phyloP scores from a whole-genome alignment of 2,797 vertebrate species.

The Mustela erminea region DNA sequence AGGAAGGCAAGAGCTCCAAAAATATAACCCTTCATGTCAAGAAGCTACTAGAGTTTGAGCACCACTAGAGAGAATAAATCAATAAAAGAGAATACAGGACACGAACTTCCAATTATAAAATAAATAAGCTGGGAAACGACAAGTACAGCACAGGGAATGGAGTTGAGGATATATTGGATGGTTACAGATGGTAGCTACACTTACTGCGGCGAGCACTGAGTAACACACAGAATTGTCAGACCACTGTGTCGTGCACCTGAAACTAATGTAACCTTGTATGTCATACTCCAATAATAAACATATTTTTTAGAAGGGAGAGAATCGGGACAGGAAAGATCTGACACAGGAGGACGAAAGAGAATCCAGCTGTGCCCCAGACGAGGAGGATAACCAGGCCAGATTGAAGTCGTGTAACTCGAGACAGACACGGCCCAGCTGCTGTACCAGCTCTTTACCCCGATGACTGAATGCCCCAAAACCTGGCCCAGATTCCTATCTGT shows the following conservation, averaged over 20 bases:
- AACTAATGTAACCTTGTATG: not conserved
- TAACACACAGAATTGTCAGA: not conserved
- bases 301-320: not conserved
- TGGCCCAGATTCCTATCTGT: not conserved
- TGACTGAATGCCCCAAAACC: not conserved
- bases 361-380: not conserved
- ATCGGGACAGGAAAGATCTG: not conserved
- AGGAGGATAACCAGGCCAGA: not conserved
- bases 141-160: not conserved
- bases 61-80: not conserved
- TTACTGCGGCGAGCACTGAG: not conserved
- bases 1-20: not conserved
- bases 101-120: not conserved
- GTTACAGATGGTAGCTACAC: not conserved
- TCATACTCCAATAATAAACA: not conserved
- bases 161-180: not conserved
- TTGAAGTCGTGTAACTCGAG: fast-evolving
- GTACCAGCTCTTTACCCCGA: not conserved
- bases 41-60: not conserved
- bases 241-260: not conserved
- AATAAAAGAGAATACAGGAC: not conserved
- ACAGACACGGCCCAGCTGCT: not conserved
- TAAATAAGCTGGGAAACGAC: not conserved
- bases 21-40: not conserved
- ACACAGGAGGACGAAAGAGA: not conserved